phyloP scores from a whole-genome alignment of 2,797 vertebrate genomes.

The Nyctalus aviator region DNA sequence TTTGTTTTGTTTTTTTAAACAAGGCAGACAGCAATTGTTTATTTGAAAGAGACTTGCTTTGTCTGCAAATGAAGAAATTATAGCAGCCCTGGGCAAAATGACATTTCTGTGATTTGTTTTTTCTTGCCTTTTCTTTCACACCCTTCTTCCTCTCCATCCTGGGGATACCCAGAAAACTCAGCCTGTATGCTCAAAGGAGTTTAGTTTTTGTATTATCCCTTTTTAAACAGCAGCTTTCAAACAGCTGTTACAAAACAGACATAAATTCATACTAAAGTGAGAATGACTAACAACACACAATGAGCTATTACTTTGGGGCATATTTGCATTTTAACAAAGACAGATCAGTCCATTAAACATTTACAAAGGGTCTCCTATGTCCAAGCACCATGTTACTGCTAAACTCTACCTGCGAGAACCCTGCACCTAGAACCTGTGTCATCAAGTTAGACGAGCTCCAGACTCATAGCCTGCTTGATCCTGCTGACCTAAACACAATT shows the following conservation, averaged over 20 bases:
- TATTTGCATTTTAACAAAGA: background rate
- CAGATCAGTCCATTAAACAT: background rate
- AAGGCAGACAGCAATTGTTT: background rate
- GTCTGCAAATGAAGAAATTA: background rate
- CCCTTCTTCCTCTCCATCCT: background rate
- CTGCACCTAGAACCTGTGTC: background rate
- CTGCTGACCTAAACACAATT: background rate
- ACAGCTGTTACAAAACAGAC: background rate
- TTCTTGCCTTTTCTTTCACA: background rate
- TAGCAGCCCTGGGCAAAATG: background rate
- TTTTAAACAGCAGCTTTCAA: conserved; percentile 18
- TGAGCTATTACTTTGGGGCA: background rate
- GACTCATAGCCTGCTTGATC: background rate
- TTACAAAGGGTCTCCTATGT: background rate
- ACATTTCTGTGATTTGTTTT: background rate
- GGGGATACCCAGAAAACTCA: background rate
- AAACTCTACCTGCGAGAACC: background rate
- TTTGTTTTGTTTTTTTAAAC: background rate
- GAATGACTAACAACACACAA: background rate
- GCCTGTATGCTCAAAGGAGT: background rate
- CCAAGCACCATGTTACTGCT: background rate
- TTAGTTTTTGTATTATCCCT: background rate
- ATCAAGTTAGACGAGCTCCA: background rate
- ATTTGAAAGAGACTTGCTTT: background rate
- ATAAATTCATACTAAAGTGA: background rate